Base-by-base conservation (phyloP, 2,888 invertebrate species). In the Syrista parreyssii region DNA sequence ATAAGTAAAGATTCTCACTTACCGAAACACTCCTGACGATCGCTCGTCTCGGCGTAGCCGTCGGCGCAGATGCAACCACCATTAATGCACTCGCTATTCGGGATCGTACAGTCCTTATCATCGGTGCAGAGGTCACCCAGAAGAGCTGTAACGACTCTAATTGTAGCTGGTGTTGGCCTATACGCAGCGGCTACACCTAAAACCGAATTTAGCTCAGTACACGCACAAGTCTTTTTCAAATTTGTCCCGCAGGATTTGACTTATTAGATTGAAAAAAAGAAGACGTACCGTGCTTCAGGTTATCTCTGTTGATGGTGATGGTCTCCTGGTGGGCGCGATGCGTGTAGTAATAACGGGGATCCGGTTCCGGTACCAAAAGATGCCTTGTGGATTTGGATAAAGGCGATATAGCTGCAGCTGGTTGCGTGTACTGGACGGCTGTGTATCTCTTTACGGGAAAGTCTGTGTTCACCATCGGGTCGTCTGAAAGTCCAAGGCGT, bases 341-440 rank as follows among this genome's bases (percentile, higher is more conserved):
- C 89, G 94, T 90, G 92, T 95, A 93, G 93, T 95, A 95, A 89
- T 94, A 94, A 86, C 95, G 94, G 73, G 93, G 92, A 87, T 95
- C 95, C 82, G 91, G 91, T 81, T 91, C 91, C 12, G 95, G 95
- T 75, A 95, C 94, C 81, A 95, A 92, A 74, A 96, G 92, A 91
- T 96, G 96, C 87, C 96, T 93, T 12, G 96, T 96, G 15, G 96
- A 96, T 92, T 97, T 97, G 31, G 96, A 96, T 81, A 95, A 91
- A 75, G 94, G 94, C 2, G 95, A 95, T 78, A 94, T 94, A 77
- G 94, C 93, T 86, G 96, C 96, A 82, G 96, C 96, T 76, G 96
- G 95, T 89, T 96, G 96, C 1, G 96, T 96, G 90, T 95, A 96
- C 86, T 96, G 95, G 85, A 95, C 94, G 4, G 95, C 95, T 0